Conservation (phyloP, 2,797 vertebrate genomes). For the Microctenopoma lineatum region DNA sequence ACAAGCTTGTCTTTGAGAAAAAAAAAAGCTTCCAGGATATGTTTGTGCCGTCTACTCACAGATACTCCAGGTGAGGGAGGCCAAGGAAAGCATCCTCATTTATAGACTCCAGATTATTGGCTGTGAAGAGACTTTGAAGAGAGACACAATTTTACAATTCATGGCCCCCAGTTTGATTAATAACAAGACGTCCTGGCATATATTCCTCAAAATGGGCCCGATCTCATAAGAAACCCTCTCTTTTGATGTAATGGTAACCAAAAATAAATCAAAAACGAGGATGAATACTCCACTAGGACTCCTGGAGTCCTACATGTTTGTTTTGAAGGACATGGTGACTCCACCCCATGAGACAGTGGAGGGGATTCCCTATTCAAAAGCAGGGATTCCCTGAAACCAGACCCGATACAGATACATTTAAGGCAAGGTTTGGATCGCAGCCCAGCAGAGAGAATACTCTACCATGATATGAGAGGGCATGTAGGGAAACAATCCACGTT, state of each 20-base stretch:
- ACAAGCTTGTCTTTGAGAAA: background rate
- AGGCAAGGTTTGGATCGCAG: background rate
- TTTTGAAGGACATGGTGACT: conserved; percentile 27
- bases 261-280: conserved; percentile 9
- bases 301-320: conserved; percentile 34
- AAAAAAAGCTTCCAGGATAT: background rate
- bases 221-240: background rate
- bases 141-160: conserved; percentile 29
- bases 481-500: background rate
- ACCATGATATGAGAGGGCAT: background rate
- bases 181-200: conserved; percentile 22
- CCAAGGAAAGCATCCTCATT: conserved; percentile 95
- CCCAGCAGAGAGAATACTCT: background rate
- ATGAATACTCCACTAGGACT: conserved; percentile 17
- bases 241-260: background rate
- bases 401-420: conserved; percentile 8
- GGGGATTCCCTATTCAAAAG: conserved; percentile 60
- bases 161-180: conserved; percentile 12
- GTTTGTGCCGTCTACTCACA: conserved; percentile 86
- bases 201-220: background rate
- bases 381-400: conserved; percentile 51
- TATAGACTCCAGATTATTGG: conserved; percentile 94
- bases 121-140: conserved; percentile 91
- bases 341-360: conserved; percentile 29
- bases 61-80: conserved; percentile 97